Evolutionary conservation across 2,888 invertebrate genomes (phyloP), one percentile per base, ranked within the genome.

Genomic region (Myopa tessellatipennis): DNA sequence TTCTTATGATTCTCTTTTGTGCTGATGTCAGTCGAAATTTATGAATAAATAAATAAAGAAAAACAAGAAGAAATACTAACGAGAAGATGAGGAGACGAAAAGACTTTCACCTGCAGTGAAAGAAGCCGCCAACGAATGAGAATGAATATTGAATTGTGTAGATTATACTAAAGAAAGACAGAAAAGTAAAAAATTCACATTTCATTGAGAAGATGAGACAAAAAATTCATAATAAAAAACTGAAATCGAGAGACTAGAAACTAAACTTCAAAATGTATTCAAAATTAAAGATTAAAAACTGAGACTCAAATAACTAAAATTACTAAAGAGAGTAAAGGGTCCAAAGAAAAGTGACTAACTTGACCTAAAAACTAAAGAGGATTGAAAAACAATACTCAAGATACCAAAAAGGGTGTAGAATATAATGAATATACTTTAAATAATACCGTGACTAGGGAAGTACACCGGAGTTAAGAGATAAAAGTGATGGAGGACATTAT

Each of bases 11-110:
- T 26, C 26, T 26, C 26, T 26, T 55, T n/a, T 45, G 6, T 5
- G 16, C 52, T 52, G 55, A 18, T 71, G 50, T 52, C 71, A 71
- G 34, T 71, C 50, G 16, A 26, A 61, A 61, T 26, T 26, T 61
- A 26, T 18, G 26, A 70, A 14, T 52, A 55, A n/a, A 58, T 61
- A 65, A 55, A 74, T 40, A 65, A n/a, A 34, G 2, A 6, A 4
- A 61, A 26, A 61, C 4, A 34, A 61, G 12, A 63, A 12, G 18
- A 63, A 34, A 63, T 26, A 16, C 12, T 8, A 63, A 45, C 7
- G 45, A 45, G 10, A 16, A 2, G 55, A n/a, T 16, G 14, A n/a
- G 0, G 55, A n/a, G 16, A 55, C 1, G 16, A n/a, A 55, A 10
- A 55, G 55, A 55, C 55, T 55, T 55, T 55, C 55, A 55, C 55